phyloP scores from a whole-genome alignment of 2,113 vertebrate species.

The Siniperca knerii region DNA sequence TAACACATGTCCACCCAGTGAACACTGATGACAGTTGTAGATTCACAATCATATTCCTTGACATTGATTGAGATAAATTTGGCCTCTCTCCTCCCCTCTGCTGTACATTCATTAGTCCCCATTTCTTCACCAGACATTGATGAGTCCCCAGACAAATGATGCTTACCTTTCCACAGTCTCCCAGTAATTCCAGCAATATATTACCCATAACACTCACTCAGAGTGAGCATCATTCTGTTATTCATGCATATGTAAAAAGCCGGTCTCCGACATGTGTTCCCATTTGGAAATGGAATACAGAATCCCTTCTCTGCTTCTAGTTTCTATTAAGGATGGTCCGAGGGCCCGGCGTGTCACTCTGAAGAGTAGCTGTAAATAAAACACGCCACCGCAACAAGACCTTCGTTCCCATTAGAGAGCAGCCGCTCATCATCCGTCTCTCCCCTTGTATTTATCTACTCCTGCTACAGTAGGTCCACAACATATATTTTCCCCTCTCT shows the following conservation, averaged over 20 bases:
- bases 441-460: conserved; percentile 42
- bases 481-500: conserved; percentile 18
- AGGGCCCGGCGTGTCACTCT: conserved; percentile 42
- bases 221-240: conserved; percentile 9
- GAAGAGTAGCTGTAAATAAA: conserved; percentile 68
- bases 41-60: conserved; percentile 49
- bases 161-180: conserved; percentile 61
- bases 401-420: conserved; percentile 66
- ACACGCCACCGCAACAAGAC: conserved; percentile 55
- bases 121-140: conserved; percentile 70
- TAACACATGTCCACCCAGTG: conserved; percentile 26
- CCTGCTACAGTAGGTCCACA: conserved; percentile 18
- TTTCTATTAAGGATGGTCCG: conserved; percentile 48
- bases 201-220: conserved; percentile 50
- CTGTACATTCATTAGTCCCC: conserved; percentile 67
- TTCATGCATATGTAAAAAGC: conserved; percentile 41
- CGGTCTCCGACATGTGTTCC: background rate
- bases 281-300: conserved; percentile 33
- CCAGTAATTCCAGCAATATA: conserved; percentile 60
- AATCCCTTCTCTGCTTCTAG: conserved; percentile 10
- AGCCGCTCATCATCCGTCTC: conserved; percentile 56
- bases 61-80: conserved; percentile 73
- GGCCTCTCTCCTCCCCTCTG: conserved; percentile 52
- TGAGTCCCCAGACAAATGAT: conserved; percentile 70
- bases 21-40: conserved; percentile 57